phyloP scores from a whole-genome alignment of 92 coral and sea anemone genomes.

The Muricea muricata region DNA sequence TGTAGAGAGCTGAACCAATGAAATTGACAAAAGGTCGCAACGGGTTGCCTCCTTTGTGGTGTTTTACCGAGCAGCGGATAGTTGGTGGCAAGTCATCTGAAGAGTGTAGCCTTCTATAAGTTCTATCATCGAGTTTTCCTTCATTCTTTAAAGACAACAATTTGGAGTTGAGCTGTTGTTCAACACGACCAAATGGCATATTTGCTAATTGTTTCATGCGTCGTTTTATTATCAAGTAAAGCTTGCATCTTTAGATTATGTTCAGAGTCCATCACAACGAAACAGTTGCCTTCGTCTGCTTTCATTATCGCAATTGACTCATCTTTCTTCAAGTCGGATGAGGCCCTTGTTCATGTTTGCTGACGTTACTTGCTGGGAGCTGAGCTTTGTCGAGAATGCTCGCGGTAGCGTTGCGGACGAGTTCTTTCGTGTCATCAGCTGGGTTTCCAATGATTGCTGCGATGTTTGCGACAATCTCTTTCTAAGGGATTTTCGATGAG shows the following conservation, averaged over 20 bases:
- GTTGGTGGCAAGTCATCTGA: slow-evolving; percentile 9
- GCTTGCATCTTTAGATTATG: too few relatives aligned
- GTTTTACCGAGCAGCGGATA: slow-evolving; percentile 23
- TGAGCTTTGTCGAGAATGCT: too few relatives aligned
- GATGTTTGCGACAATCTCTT: slow-evolving; percentile 19
- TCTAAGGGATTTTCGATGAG: slow-evolving; percentile 6
- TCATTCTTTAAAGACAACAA: too few relatives aligned
- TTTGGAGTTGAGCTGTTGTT: too few relatives aligned
- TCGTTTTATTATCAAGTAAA: neutral
- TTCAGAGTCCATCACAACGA: too few relatives aligned
- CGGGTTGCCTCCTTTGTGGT: slow-evolving; percentile 35
- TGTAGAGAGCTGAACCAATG: slow-evolving; percentile 39
- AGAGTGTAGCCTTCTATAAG: too few relatives aligned
- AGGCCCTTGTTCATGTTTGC: neutral
- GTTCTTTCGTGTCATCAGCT: neutral
- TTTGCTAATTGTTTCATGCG: neutral
- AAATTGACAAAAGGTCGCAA: slow-evolving; percentile 7
- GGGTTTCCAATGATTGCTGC: neutral
- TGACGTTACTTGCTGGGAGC: neutral
- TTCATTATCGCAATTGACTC: slow-evolving; percentile 39
- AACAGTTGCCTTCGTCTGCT: slow-evolving; percentile 39
- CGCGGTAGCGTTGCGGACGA: too few relatives aligned
- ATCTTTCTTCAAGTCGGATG: too few relatives aligned
- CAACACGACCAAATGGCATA: slow-evolving; percentile 24
- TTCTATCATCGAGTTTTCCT: too few relatives aligned